Percentiles rank a stretch among this genome's conserved stretches.
phyloP scores from a whole-genome alignment of 1,140 invertebrate genomes.

The Steinernema khuongi region DNA sequence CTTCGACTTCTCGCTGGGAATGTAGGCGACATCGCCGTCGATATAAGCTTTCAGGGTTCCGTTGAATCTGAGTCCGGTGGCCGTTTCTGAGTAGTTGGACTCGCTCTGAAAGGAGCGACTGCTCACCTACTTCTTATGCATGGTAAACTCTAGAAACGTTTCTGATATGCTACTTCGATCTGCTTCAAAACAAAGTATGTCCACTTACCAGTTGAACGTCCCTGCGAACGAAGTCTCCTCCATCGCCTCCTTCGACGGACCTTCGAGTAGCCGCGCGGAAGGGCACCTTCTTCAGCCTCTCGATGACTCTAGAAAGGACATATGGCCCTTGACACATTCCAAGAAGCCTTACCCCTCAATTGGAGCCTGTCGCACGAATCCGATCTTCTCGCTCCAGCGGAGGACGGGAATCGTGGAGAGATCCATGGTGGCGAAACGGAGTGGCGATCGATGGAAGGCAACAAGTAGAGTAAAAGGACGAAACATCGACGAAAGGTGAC shows the following conservation, averaged over 20 bases:
- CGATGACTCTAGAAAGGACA: background rate
- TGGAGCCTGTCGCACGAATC: background rate
- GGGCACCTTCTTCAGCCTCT: background rate
- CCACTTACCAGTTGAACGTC: background rate
- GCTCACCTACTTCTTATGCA: too few relatives aligned
- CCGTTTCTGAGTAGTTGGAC: constrained; percentile 1
- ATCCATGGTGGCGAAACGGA: background rate
- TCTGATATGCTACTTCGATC: background rate
- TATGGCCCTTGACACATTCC: background rate
- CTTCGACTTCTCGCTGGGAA: background rate
- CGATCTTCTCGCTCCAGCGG: background rate
- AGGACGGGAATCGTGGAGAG: background rate
- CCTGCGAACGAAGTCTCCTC: background rate
- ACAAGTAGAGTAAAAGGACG: background rate
- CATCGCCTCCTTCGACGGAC: constrained; percentile 3
- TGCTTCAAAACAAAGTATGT: background rate
- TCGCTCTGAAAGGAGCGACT: background rate
- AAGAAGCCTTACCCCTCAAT: background rate
- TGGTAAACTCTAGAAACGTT: background rate
- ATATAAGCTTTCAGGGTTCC: background rate
- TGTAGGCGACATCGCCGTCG: constrained; percentile 7
- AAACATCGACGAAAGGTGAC: background rate
- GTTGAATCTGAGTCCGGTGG: background rate
- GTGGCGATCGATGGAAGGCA: background rate
- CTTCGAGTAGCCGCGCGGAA: background rate